Evolutionary conservation across 1,140 invertebrate genomes (phyloP).

Genomic region (Saccostrea echinata): DNA sequence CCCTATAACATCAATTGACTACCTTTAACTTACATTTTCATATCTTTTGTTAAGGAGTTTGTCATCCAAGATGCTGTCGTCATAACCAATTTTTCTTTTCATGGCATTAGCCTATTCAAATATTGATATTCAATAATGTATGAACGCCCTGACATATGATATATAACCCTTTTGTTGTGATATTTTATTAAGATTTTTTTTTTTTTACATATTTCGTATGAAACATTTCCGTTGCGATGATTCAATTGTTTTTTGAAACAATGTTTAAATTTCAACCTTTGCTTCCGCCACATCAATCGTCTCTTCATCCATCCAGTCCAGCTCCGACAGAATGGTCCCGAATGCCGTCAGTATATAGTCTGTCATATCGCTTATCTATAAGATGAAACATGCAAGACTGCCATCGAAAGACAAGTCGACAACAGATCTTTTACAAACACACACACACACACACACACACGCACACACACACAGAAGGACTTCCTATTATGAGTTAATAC

Average conservation of each 20-base stretch:
- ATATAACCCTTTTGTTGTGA: too few relatives aligned
- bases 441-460: too few relatives aligned
- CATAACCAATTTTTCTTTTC: constrained; percentile 81
- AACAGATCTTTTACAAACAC: too few relatives aligned
- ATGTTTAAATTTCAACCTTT: constrained; percentile 82
- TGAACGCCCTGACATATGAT: too few relatives aligned
- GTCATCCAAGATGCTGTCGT: constrained; percentile 71
- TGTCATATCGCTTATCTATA: constrained; percentile 90
- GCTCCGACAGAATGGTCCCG: constrained; percentile 88
- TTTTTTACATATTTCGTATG: too few relatives aligned
- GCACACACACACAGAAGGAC: too few relatives aligned
- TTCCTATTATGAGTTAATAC: too few relatives aligned
- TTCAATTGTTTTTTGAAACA: not conserved
- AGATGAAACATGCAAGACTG: not conserved
- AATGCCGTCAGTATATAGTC: constrained; percentile 89
- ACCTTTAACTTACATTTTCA: constrained; percentile 51
- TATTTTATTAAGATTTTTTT: too few relatives aligned
- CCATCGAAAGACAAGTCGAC: too few relatives aligned
- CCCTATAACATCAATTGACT: not conserved
- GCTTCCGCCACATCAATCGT: constrained; percentile 89
- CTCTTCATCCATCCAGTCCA: constrained; percentile 95
- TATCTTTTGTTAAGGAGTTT: constrained; percentile 86
- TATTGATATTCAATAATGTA: too few relatives aligned
- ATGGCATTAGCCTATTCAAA: constrained; percentile 87
- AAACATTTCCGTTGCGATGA: too few relatives aligned